Evolutionary conservation across 2,888 invertebrate species (phyloP).

Genomic region (Eutolmus rufibarbis): DNA sequence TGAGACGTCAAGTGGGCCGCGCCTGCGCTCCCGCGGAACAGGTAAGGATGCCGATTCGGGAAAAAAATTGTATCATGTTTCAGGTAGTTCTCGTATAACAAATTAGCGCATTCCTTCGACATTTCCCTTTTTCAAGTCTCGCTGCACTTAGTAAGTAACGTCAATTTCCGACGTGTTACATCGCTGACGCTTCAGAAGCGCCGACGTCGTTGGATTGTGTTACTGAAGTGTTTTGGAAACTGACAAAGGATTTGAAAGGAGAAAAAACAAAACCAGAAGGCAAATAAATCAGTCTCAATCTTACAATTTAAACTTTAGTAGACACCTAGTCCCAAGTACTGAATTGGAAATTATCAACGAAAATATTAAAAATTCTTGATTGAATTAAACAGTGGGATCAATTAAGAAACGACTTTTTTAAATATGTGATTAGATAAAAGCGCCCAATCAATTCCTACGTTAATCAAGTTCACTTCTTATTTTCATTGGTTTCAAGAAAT

Average conservation of each 20-base stretch:
- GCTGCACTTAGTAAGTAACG: background rate
- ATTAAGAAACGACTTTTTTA: too few species aligned
- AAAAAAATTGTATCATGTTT: conserved; percentile 32
- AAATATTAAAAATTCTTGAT: too few species aligned
- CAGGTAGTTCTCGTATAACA: background rate
- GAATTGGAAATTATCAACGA: too few species aligned
- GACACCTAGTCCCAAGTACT: too few species aligned
- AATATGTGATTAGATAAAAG: too few species aligned
- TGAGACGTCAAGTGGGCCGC: conserved; percentile 16
- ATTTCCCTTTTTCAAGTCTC: background rate
- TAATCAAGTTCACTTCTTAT: too few species aligned
- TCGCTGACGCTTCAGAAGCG: background rate
- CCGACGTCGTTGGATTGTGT: background rate
- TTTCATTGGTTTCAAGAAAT: too few species aligned
- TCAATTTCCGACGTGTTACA: background rate
- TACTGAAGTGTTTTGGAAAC: background rate
- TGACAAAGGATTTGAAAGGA: background rate
- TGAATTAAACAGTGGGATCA: too few species aligned
- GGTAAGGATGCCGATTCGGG: conserved; percentile 15
- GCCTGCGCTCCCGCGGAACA: background rate
- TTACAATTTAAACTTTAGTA: too few species aligned
- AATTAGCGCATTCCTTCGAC: background rate
- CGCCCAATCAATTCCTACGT: too few species aligned
- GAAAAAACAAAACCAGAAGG: too few species aligned
- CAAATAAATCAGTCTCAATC: too few species aligned